phyloP scores from a whole-genome alignment of 2,888 invertebrate species.

The Clivina fossor region DNA sequence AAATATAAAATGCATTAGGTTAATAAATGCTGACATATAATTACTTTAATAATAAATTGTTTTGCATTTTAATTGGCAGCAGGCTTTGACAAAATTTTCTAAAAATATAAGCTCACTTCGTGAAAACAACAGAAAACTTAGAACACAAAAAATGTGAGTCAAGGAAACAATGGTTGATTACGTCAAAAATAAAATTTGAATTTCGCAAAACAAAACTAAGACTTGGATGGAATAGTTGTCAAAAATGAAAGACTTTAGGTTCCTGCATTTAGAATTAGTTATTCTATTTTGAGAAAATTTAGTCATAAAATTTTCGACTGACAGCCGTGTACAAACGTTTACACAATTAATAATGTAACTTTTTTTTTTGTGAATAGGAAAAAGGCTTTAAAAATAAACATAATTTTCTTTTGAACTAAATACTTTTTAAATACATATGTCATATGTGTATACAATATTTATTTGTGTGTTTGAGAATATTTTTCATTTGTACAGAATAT shows the following conservation, averaged over 20 bases:
- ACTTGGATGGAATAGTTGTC: no score
- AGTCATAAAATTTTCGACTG: conserved; percentile 4
- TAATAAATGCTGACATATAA: no score
- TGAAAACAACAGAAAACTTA: conserved; percentile 14
- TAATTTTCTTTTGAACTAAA: conserved; percentile 11
- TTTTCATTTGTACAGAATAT: no score
- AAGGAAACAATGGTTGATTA: conserved; percentile 16
- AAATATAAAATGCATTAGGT: no score
- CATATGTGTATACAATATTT: no score
- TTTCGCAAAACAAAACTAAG: background rate
- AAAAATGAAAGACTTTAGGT: no score
- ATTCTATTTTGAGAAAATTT: background rate
- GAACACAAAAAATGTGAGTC: conserved; percentile 17
- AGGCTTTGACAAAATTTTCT: no score
- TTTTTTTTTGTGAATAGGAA: conserved; percentile 15
- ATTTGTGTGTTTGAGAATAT: no score
- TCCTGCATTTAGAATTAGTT: no score
- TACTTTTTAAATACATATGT: background rate
- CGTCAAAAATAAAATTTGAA: conserved; percentile 13
- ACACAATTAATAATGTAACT: conserved; percentile 16
- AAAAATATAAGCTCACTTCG: no score
- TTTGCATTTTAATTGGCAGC: no score
- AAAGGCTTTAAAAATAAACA: conserved; percentile 22
- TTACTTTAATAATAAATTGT: no score
- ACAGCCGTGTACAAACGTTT: conserved; percentile 11